Base-by-base conservation (phyloP, 2,888 invertebrate species). In the Leucoma salicis region DNA sequence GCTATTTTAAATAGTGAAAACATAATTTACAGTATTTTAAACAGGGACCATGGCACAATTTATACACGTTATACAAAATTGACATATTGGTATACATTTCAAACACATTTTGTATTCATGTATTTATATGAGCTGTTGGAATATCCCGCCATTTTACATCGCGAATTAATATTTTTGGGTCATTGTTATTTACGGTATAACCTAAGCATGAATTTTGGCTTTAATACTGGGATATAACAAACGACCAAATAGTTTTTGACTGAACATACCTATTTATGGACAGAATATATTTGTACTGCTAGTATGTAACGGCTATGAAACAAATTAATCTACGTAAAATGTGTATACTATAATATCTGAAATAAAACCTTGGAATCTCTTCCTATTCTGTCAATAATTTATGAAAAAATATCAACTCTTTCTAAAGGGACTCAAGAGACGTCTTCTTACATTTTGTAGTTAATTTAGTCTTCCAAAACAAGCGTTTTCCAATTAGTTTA, bases 1-100 rank as follows among this genome's bases (percentile, higher is more conserved):
- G 31, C 21, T 11, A 14, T 15, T 15, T 15, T 31, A 10, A 31
- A 31, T n/a, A 31, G n/a, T 6, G 8, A 11, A 15, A 55, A 53
- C 54, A 55, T 46, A 62, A 49, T 21, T 3, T 59, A 59, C 66
- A 68, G 62, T 70, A 69, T 70, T 64, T 53, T 44, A 51, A 60
- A 54, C 61, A 45, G 74, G 74, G 74, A 75, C 74, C 74, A 74
- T 46, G 46, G 14, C 11, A 27, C 27, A 27, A 27, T 27, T n/a
- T 33, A 54, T 54, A 55, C 60, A 53, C 56, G 60, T 57, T 54
- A 57, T 42, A 49, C 50, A 46, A 43, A 48, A 51, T 58, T 48
- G 39, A 53, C 47, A 49, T 54, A 44, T 51, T 45, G 46, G 35
- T 60, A 59, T 46, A 50, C 31, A 52, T 48, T 35, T 36, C 53